Base-by-base conservation (phyloP, 2,888 invertebrate genomes). In the Sycophila texana region DNA sequence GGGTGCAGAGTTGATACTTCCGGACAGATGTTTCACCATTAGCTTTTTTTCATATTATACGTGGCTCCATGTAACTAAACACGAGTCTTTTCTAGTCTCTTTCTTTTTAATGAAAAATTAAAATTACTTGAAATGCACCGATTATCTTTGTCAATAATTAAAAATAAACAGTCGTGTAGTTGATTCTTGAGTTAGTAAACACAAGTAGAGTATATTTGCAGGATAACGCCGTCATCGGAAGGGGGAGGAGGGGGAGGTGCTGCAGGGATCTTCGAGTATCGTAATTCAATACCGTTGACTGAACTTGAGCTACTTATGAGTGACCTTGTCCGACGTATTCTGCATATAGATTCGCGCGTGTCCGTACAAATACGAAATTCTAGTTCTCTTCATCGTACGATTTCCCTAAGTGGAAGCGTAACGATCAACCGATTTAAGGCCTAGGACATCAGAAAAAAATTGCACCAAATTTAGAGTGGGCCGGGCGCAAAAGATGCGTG, bases 231-330 rank as follows among this genome's bases (percentile, higher is more conserved):
- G 58, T 7, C 7, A 12, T 18, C 12, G 70, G 18, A 39, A 47
- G 20, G 16, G 20, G 61, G 63, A 5, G 39, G 0, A 18, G 7
- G 12, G n/a, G 12, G 57, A 20, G 55, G 39, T 57, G 58, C n/a
- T n/a, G n/a, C n/a, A n/a, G n/a, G 49, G 60, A 67, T 51, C 72
- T 20, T 55, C 7, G 39, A 20, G 84, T 84, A 86, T 86, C 85
- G 86, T 86, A 86, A 87, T 86, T 86, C 86, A 86, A 87, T 86
- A 86, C 84, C 82, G 84, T 85, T 84, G 85, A 84, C 83, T 86
- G 88, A 88, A 88, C 88, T 89, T 88, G 89, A 88, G 87, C 88
- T 86, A 88, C 87, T 89, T 88, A 88, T 85, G 85, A 85, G 84
- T 86, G 88, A 87, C 89, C 88, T 89, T 88, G 88, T 84, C 85